Conservation (phyloP, 2,113 vertebrate species). For the Parotia lawesii region DNA sequence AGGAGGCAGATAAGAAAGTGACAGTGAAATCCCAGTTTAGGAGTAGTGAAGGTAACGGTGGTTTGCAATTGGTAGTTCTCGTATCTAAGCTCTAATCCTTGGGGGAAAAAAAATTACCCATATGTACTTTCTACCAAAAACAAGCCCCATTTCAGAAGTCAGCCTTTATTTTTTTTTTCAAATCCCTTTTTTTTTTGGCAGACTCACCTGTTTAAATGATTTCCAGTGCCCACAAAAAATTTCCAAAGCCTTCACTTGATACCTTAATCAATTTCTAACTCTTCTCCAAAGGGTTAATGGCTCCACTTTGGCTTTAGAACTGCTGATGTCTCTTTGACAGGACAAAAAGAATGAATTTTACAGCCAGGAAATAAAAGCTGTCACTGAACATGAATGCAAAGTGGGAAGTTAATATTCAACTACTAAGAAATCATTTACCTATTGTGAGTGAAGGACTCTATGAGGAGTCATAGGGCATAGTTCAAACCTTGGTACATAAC, state of each 20-base stretch:
- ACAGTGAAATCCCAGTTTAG: neutral
- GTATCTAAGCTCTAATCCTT: neutral
- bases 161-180: neutral
- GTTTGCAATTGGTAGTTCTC: neutral
- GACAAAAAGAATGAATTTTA: neutral
- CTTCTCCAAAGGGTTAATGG: neutral
- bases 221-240: neutral
- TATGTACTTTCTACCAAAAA: neutral
- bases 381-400: neutral
- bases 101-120: neutral
- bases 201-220: neutral
- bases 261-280: neutral
- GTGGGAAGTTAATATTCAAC: neutral
- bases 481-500: neutral
- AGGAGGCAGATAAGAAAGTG: neutral
- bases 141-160: neutral
- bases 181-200: neutral
- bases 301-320: neutral
- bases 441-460: neutral
- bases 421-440: constrained; percentile 5
- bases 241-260: neutral
- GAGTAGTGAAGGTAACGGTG: neutral
- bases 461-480: neutral
- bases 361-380: neutral
- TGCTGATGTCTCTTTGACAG: neutral